These are phyloP conservation scores for Drosophila tsacasi DNA, from an alignment of 1,140 invertebrate species.

Conservation along the genomic window DNA sequence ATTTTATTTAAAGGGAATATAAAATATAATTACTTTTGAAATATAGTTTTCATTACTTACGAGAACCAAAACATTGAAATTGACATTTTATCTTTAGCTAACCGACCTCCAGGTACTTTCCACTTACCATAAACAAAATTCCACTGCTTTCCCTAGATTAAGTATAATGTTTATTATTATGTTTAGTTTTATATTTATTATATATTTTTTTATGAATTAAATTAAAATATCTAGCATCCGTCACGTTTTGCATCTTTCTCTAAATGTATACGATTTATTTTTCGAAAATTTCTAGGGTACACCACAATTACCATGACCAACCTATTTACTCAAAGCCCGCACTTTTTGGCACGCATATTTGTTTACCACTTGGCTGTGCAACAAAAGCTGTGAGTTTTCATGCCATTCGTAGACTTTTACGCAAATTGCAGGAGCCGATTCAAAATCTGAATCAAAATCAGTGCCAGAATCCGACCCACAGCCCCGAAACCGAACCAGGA, in stretches of 20 bases:
- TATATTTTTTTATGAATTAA: background rate
- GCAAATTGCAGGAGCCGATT: constrained; percentile 65
- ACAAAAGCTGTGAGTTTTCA: constrained; percentile 53
- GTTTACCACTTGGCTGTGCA: constrained; percentile 67
- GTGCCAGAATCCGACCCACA: constrained; percentile 7
- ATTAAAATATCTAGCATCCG: background rate
- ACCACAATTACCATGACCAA: constrained; percentile 7
- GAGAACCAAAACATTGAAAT: too few relatives aligned
- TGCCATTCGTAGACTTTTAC: constrained; percentile 73
- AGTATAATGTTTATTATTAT: too few relatives aligned
- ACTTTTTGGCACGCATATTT: constrained; percentile 70
- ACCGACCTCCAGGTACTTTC: too few relatives aligned
- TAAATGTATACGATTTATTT: background rate
- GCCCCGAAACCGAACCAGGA: constrained; percentile 1
- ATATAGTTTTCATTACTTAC: background rate
- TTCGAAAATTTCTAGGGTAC: background rate
- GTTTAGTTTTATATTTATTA: background rate
- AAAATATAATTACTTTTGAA: background rate
- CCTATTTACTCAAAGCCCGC: constrained; percentile 4
- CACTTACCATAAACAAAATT: too few relatives aligned
- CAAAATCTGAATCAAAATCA: constrained; percentile 23
- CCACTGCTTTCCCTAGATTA: too few relatives aligned
- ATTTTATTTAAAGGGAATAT: background rate
- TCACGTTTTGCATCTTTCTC: too few relatives aligned
- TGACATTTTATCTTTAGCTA: too few relatives aligned